Conservation (phyloP, 2,113 vertebrate genomes). For the Furnarius figulus region DNA sequence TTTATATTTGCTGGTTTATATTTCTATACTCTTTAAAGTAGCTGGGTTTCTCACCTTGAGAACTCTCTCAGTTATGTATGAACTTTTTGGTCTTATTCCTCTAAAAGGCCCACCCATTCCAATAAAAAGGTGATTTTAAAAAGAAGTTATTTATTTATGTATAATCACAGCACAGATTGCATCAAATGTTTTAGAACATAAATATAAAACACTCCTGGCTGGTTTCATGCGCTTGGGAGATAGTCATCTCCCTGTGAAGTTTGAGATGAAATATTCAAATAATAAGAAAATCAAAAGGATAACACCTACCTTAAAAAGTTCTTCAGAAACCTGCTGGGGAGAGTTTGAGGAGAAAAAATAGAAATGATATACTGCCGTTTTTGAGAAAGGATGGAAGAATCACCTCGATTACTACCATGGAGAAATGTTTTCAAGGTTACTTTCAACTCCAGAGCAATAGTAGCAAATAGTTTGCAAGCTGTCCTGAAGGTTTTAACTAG, state of each 20-base stretch:
- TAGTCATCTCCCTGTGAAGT: slow-evolving; percentile 16
- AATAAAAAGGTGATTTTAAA: neutral
- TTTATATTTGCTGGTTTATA: neutral
- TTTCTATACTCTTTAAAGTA: slow-evolving; percentile 14
- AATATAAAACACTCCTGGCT: neutral
- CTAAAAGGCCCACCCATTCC: neutral
- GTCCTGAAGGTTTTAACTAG: slow-evolving; percentile 30
- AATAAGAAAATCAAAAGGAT: slow-evolving; percentile 5
- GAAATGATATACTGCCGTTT: neutral
- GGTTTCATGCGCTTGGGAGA: neutral
- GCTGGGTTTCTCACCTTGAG: slow-evolving; percentile 3
- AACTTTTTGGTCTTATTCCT: neutral
- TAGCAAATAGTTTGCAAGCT: slow-evolving; percentile 48
- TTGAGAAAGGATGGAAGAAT: slow-evolving; percentile 43
- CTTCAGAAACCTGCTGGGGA: slow-evolving; percentile 27
- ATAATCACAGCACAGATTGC: slow-evolving; percentile 18
- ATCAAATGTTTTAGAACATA: slow-evolving; percentile 25
- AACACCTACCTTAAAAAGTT: slow-evolving; percentile 13
- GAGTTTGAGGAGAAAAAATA: slow-evolving; percentile 17
- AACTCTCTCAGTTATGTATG: neutral
- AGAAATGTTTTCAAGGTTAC: slow-evolving; percentile 53
- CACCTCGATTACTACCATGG: neutral
- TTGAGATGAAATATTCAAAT: slow-evolving; percentile 41
- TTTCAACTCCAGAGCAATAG: slow-evolving; percentile 50
- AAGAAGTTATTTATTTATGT: neutral